Evolutionary conservation across 2,797 vertebrate genomes (phyloP).

Genomic region (Lycodopsis pacificus): DNA sequence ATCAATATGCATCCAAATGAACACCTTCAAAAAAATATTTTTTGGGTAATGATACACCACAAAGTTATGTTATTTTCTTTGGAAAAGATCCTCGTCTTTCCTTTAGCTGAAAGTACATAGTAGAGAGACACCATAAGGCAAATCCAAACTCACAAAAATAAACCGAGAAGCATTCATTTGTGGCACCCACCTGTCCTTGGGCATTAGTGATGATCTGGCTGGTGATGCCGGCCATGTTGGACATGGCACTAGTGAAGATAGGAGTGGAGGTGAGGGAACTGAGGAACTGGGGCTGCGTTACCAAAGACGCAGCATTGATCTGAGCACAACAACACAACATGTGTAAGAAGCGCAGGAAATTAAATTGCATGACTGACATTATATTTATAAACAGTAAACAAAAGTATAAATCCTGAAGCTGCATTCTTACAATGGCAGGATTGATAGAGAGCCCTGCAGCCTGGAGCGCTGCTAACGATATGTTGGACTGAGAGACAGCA

Average conservation of each 20-base stretch:
- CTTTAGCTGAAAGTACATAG: not conserved
- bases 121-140: not conserved
- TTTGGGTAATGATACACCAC: not conserved
- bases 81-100: not conserved
- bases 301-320: constrained; percentile 91
- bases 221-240: constrained; percentile 90
- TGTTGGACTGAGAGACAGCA: constrained; percentile 83
- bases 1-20: not conserved
- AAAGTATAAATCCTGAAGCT: not conserved
- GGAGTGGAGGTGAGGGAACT: constrained; percentile 92
- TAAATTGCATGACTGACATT: not conserved
- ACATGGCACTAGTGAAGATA: constrained; percentile 90
- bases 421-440: constrained; percentile 89
- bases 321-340: constrained; percentile 60
- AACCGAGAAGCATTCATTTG: not conserved
- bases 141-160: not conserved
- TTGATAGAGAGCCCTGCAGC: constrained; percentile 93
- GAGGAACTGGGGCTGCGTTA: constrained; percentile 92
- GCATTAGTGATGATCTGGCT: constrained; percentile 95
- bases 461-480: constrained; percentile 89
- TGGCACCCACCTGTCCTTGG: constrained; percentile 90
- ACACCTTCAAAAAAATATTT: not conserved
- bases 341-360: not conserved
- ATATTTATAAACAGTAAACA: not conserved
- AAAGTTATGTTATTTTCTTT: not conserved